phyloP scores from a whole-genome alignment of 2,797 vertebrate genomes.

The Chaunax sp. region DNA sequence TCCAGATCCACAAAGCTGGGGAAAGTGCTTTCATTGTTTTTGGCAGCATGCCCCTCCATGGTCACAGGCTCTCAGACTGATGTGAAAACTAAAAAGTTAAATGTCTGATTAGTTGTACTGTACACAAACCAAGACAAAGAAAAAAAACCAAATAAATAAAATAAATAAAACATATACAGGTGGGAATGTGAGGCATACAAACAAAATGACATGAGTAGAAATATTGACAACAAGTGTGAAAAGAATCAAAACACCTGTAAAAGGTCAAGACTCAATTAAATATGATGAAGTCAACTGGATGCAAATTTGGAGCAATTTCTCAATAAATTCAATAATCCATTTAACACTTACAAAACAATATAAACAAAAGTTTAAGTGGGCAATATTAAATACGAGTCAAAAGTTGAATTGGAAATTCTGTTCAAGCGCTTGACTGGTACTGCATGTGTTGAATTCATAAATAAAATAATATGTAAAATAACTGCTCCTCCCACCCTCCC shows the following conservation, averaged over 20 bases:
- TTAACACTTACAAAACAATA: too few species aligned
- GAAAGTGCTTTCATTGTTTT: constrained; percentile 92
- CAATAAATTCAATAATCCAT: too few species aligned
- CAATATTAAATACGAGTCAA: too few species aligned
- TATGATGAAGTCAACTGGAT: not conserved
- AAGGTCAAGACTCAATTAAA: not conserved
- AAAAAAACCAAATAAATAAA: not conserved
- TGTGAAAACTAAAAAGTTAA: constrained; percentile 52
- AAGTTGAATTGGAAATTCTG: too few species aligned
- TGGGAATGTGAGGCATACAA: not conserved
- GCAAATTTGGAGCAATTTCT: not conserved
- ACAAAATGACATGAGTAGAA: too few species aligned
- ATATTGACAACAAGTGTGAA: too few species aligned
- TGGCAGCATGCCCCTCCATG: constrained; percentile 89
- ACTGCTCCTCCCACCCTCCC: too few species aligned
- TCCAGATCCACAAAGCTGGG: constrained; percentile 91
- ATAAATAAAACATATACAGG: not conserved
- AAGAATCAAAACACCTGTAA: too few species aligned
- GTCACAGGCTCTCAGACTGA: constrained; percentile 71
- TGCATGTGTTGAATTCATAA: too few species aligned
- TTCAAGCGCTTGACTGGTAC: too few species aligned
- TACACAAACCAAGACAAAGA: not conserved
- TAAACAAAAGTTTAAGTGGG: too few species aligned
- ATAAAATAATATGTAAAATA: too few species aligned
- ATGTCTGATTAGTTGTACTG: not conserved